Evolutionary conservation across 1,140 invertebrate genomes (phyloP).

Genomic region (Penaeus indicus): DNA sequence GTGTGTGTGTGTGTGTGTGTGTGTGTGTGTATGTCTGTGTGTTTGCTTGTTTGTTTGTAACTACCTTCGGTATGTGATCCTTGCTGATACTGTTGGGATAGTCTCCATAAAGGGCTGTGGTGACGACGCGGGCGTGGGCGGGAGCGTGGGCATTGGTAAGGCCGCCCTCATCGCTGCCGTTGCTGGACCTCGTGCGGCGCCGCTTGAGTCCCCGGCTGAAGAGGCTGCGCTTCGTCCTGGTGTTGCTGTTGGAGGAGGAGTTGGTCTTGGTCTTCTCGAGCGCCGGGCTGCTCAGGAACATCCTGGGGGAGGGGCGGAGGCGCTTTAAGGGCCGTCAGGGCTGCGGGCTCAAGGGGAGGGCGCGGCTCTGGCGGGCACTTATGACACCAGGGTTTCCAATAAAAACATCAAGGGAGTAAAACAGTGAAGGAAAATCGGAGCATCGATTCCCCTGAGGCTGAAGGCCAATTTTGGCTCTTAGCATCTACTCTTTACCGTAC

Average conservation of each 20-base stretch:
- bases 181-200: conserved; percentile 43
- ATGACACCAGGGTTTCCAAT: too few relatives aligned
- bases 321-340: neutral
- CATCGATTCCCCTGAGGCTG: too few relatives aligned
- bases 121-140: conserved; percentile 51
- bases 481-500: too few relatives aligned
- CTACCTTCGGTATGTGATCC: conserved; percentile 47
- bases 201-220: conserved; percentile 39
- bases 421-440: too few relatives aligned
- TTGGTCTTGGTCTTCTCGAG: conserved; percentile 10
- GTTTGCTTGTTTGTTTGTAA: too few relatives aligned
- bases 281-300: conserved; percentile 32
- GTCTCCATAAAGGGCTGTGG: conserved; percentile 53
- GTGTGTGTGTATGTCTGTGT: too few relatives aligned
- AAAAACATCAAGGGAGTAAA: too few relatives aligned
- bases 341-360: too few relatives aligned
- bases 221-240: conserved; percentile 30
- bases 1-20: too few relatives aligned
- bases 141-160: conserved; percentile 43
- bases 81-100: conserved; percentile 41
- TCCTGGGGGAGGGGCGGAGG: neutral
- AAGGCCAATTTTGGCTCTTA: too few relatives aligned
- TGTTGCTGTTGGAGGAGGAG: conserved; percentile 19
- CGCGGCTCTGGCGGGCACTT: too few relatives aligned
- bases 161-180: conserved; percentile 41